Evolutionary conservation across 30 jellyfish, hydroid and myxozoan species (phyloP).

Genomic region (Haliclystus octoradiatus): DNA sequence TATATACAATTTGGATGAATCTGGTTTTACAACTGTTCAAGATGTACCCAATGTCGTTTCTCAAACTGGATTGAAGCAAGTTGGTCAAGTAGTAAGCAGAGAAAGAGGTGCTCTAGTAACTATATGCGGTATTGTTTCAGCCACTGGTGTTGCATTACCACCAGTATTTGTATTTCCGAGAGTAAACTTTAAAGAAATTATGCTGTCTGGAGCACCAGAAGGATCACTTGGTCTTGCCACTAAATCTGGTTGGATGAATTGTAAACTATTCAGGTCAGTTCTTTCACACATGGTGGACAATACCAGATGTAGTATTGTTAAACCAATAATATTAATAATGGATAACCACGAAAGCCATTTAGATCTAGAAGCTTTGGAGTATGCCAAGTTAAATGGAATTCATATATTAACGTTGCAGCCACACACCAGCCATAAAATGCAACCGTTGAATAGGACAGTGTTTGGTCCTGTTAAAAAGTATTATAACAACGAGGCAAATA

Average conservation of each 20-base stretch:
- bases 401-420: too few relatives aligned
- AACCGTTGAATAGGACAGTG: too few relatives aligned
- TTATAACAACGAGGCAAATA: too few relatives aligned
- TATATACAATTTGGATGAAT: too few relatives aligned
- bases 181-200: slow-evolving; percentile 24
- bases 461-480: too few relatives aligned
- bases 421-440: too few relatives aligned
- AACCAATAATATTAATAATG: slow-evolving; percentile 29
- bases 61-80: slow-evolving; percentile 42
- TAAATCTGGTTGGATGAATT: slow-evolving; percentile 53
- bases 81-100: slow-evolving; percentile 25
- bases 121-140: too few relatives aligned
- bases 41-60: too few relatives aligned
- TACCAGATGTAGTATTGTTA: slow-evolving; percentile 24
- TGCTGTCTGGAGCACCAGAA: slow-evolving; percentile 42
- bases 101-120: slow-evolving; percentile 57
- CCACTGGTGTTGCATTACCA: too few relatives aligned
- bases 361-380: slow-evolving; percentile 27
- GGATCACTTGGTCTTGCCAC: too few relatives aligned
- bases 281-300: slow-evolving; percentile 19
- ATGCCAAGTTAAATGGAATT: too few relatives aligned
- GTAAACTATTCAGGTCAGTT: slow-evolving; percentile 11
- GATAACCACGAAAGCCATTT: slow-evolving; percentile 45
- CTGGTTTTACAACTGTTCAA: too few relatives aligned
- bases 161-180: slow-evolving; percentile 53